Conservation (phyloP, 2,797 vertebrate species). For the Kryptopterus vitreolus region DNA sequence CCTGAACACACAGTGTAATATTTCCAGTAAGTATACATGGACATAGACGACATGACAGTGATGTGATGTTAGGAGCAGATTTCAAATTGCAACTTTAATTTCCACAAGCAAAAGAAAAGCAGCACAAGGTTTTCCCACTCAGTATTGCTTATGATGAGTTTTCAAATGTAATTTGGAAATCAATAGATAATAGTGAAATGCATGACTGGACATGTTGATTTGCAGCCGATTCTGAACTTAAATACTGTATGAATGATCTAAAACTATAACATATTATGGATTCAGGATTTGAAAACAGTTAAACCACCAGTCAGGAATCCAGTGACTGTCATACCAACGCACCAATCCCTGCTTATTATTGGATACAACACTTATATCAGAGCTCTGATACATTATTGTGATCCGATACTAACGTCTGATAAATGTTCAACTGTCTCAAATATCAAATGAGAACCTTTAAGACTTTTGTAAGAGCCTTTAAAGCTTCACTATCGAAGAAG, state of each 20-base stretch:
- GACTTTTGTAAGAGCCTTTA: no score
- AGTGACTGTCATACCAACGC: no score
- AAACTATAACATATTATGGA: no score
- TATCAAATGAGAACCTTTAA: background rate
- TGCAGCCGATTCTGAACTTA: background rate
- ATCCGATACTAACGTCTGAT: background rate
- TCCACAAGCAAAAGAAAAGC: background rate
- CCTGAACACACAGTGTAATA: conserved; percentile 63
- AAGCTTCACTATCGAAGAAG: background rate
- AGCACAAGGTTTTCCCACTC: background rate
- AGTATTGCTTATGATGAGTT: background rate
- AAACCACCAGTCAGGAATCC: no score
- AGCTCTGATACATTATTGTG: background rate
- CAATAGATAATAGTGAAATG: background rate
- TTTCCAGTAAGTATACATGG: background rate
- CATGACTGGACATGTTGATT: background rate
- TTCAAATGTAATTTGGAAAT: background rate
- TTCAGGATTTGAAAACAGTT: no score
- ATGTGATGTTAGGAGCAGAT: background rate
- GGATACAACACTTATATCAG: background rate
- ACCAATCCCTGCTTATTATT: background rate
- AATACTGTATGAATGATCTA: no score
- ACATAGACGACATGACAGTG: background rate
- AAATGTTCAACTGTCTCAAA: background rate
- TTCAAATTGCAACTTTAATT: background rate